Conservation (phyloP, 2,888 invertebrate genomes). For the Apamea crenata region DNA sequence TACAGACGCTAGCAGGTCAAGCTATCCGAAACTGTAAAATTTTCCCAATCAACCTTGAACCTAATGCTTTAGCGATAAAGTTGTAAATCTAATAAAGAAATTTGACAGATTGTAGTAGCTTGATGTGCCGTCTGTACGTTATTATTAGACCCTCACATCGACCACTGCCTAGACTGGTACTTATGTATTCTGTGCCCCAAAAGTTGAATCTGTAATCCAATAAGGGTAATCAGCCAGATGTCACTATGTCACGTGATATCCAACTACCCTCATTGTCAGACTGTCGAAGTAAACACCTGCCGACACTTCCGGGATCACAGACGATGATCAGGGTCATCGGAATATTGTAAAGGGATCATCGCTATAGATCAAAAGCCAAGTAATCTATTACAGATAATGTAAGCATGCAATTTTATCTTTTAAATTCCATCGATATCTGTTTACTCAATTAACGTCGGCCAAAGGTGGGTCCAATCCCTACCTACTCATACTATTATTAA, state of each 20-base stretch:
- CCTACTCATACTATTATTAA: not conserved
- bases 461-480: constrained; percentile 28
- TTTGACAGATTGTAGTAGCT: too few relatives aligned
- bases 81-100: too few relatives aligned
- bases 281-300: constrained; percentile 12
- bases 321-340: not conserved
- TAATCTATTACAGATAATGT: constrained; percentile 47
- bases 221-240: constrained; percentile 7
- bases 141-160: not conserved
- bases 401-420: constrained; percentile 55
- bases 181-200: not conserved
- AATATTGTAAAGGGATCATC: constrained; percentile 21
- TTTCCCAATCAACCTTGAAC: too few relatives aligned
- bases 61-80: too few relatives aligned
- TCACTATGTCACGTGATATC: constrained; percentile 6
- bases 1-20: too few relatives aligned
- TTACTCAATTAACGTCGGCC: constrained; percentile 32
- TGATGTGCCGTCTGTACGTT: too few relatives aligned
- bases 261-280: constrained; percentile 22
- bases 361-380: constrained; percentile 39
- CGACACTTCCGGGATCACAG: constrained; percentile 26
- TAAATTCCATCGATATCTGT: constrained; percentile 46
- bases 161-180: not conserved
- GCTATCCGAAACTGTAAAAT: too few relatives aligned
- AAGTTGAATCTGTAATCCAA: not conserved